Percentiles rank a stretch among this genome's conserved stretches.
These are phyloP conservation scores for Polia nebulosa DNA, from an alignment of 2,888 invertebrate genomes.

Conservation along the genomic window DNA sequence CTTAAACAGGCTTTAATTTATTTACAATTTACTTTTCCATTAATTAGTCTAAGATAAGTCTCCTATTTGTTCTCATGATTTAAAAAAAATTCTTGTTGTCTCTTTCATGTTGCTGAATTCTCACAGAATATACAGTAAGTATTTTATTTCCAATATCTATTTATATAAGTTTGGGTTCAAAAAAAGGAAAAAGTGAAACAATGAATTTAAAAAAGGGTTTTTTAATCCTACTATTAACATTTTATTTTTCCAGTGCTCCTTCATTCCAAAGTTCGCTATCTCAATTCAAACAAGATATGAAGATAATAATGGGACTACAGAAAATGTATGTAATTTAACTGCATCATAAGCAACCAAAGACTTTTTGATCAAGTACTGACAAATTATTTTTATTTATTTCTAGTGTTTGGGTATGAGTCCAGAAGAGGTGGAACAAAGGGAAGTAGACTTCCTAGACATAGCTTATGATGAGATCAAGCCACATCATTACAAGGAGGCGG, in stretches of 20 bases:
- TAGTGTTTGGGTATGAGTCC: conserved; percentile 94
- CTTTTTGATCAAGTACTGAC: conserved; percentile 7
- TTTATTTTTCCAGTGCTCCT: conserved; percentile 94
- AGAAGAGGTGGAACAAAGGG: conserved; percentile 93
- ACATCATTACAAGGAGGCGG: conserved; percentile 97
- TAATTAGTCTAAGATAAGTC: too few relatives aligned
- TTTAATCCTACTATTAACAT: background rate
- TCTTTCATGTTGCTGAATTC: conserved; percentile 46
- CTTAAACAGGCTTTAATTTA: too few relatives aligned
- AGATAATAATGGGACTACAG: conserved; percentile 96
- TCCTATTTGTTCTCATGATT: conserved; percentile 5
- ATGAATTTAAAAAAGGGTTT: background rate
- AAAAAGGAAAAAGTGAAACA: background rate
- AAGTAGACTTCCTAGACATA: conserved; percentile 96
- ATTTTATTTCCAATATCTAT: background rate
- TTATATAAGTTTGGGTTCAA: background rate
- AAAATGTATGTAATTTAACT: conserved; percentile 93
- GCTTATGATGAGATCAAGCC: conserved; percentile 96
- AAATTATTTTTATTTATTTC: conserved; percentile 66
- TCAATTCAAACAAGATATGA: conserved; percentile 97
- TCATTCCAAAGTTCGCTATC: conserved; percentile 96
- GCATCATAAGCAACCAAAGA: background rate
- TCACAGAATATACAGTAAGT: conserved; percentile 57
- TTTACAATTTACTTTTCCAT: too few relatives aligned
- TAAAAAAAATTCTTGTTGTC: conserved; percentile 16